phyloP scores from a whole-genome alignment of 2,888 invertebrate species.

The Parnassius smintheus region DNA sequence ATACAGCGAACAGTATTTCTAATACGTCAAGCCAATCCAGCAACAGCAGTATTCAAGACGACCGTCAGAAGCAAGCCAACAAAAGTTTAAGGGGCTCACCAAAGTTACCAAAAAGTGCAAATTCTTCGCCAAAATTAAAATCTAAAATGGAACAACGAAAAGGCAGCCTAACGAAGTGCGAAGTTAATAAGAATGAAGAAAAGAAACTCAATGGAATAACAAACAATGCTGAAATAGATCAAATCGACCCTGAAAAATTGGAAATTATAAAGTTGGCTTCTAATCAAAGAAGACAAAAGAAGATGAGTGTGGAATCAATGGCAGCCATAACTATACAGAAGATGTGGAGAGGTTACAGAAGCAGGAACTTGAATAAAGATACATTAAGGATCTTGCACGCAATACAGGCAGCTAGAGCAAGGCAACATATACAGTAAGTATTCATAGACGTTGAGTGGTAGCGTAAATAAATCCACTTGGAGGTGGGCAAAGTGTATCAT shows the following conservation, averaged over 20 bases:
- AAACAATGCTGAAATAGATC: slow-evolving; percentile 38
- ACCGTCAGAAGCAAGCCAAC: slow-evolving; percentile 42
- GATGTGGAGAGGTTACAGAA: slow-evolving; percentile 92
- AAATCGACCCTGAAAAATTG: slow-evolving; percentile 57
- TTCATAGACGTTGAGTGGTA: background rate
- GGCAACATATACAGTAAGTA: slow-evolving; percentile 91
- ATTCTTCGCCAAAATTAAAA: slow-evolving; percentile 70
- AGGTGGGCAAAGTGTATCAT: no score
- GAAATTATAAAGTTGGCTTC: slow-evolving; percentile 66
- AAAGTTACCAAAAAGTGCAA: slow-evolving; percentile 70
- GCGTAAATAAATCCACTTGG: no score
- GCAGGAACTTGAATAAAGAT: slow-evolving; percentile 86
- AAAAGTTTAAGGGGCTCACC: slow-evolving; percentile 66
- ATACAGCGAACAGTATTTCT: slow-evolving; percentile 45
- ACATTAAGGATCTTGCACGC: slow-evolving; percentile 84
- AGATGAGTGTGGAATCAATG: slow-evolving; percentile 60
- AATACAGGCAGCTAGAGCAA: slow-evolving; percentile 88
- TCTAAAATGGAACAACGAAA: slow-evolving; percentile 69
- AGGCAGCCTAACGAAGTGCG: slow-evolving; percentile 58
- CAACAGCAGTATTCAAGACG: slow-evolving; percentile 62
- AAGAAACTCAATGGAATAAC: slow-evolving; percentile 60
- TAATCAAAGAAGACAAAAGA: slow-evolving; percentile 68
- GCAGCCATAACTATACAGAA: slow-evolving; percentile 92
- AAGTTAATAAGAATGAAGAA: slow-evolving; percentile 49
- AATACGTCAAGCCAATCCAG: slow-evolving; percentile 61